Evolutionary conservation across 2,888 invertebrate genomes (phyloP), one percentile per base, ranked within the genome.

Genomic region (Temnothorax ravouxi): DNA sequence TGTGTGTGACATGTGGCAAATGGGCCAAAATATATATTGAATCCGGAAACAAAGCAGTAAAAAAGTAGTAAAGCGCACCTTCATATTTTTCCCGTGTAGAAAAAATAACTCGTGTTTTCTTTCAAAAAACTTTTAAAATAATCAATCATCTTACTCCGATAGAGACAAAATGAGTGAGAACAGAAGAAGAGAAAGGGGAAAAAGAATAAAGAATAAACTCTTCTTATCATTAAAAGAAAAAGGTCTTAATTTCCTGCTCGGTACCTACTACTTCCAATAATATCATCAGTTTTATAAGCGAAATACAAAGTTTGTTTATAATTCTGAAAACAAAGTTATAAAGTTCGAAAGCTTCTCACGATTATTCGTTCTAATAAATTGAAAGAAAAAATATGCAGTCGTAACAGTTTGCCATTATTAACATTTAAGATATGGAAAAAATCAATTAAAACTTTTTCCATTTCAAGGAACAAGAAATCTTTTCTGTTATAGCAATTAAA

Each of bases 1-100:
- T 38, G 34, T 34, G 34, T 34, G 34, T 34, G 64, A 52, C 21
- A 41, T 52, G 54, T 11, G 52, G 25, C 47, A 25, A 72, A 79
- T 38, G 34, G 13, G 59, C 56, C 25, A 59, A 71, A 77, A 80
- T 61, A 72, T 44, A 80, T 80, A 38, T 59, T 25, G 59, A 38
- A 50, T 71, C 18, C 47, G 38, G 71, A 71, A 77, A 71, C 34
- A 47, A 71, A 61, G 21, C 13, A 21, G 29, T 15, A 9, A 41
- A 50, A 3, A 34, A 21, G 13, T 13, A 21, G 18, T 59, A 38
- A 80, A 50, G 25, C 21, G 59, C 47, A 25, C 15, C 44, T 59
- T 71, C 15, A 6, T 56, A 67, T 71, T 47, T 15, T 25, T 18
- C 34, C 21, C n/a, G 15, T 13, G 18, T 25, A 47, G 38, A 41